phyloP scores from a whole-genome alignment of 2,113 vertebrate species.

The Romanogobio albipinnatus region DNA sequence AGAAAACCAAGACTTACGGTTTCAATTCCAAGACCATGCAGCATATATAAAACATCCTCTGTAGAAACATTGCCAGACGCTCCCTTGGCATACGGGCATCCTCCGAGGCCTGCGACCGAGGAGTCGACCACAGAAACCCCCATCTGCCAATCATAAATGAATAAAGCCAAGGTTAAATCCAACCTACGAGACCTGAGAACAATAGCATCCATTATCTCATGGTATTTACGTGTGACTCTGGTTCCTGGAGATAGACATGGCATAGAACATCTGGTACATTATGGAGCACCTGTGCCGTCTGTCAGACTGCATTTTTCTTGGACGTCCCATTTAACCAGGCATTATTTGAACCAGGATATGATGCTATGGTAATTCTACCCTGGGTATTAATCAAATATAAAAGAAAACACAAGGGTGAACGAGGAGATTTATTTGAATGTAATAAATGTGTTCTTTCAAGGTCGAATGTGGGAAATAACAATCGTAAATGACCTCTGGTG shows the following conservation, averaged over 20 bases:
- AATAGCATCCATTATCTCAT: slow-evolving; percentile 67
- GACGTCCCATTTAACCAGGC: slow-evolving; percentile 14
- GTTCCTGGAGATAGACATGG: slow-evolving; percentile 30
- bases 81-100: slow-evolving; percentile 91
- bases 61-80: slow-evolving; percentile 95
- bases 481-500: slow-evolving; percentile 12
- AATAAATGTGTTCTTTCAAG: slow-evolving; percentile 4
- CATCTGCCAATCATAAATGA: slow-evolving; percentile 84
- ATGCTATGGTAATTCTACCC: slow-evolving; percentile 1
- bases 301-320: slow-evolving; percentile 13
- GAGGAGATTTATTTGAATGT: slow-evolving; percentile 25
- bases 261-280: slow-evolving; percentile 22
- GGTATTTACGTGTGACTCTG: slow-evolving; percentile 54
- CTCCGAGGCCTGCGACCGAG: slow-evolving; percentile 90
- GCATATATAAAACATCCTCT: slow-evolving; percentile 94
- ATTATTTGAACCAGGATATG: slow-evolving; percentile 19
- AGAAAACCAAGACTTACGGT: slow-evolving; percentile 81
- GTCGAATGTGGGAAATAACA: not conserved
- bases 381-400: slow-evolving; percentile 13
- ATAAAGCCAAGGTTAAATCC: slow-evolving; percentile 58
- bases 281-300: slow-evolving; percentile 32
- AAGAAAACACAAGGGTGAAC: slow-evolving; percentile 17
- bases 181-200: slow-evolving; percentile 53
- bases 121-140: slow-evolving; percentile 91
- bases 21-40: slow-evolving; percentile 89